Conservation (phyloP, 2,797 vertebrate species). For the Enteromius fasciolatus region DNA sequence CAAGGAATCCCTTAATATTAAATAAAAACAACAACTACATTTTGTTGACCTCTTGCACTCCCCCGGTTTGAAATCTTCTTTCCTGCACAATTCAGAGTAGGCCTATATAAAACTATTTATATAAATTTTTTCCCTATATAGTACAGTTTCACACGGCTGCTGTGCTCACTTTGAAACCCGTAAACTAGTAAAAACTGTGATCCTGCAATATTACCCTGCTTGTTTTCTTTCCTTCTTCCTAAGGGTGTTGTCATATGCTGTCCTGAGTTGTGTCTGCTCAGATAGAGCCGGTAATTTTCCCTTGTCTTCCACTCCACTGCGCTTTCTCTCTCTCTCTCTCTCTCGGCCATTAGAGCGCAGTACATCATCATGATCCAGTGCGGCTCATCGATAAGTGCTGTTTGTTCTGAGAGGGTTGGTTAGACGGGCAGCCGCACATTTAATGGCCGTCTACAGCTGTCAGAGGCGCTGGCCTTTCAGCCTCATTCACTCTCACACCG, state of each 20-base stretch:
- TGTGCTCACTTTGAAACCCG: neutral
- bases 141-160: no score
- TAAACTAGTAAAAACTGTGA: neutral
- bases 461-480: constrained; percentile 3
- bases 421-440: neutral
- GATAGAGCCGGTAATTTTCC: constrained; percentile 13
- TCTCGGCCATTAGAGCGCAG: constrained; percentile 20
- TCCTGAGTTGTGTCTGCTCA: neutral
- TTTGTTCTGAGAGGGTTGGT: constrained; percentile 9
- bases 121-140: neutral
- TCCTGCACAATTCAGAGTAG: neutral
- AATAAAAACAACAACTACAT: neutral
- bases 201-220: neutral
- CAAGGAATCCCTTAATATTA: neutral
- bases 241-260: neutral
- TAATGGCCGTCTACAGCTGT: constrained; percentile 46
- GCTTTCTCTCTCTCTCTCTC: constrained; percentile 3
- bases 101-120: no score
- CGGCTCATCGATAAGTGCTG: constrained; percentile 29
- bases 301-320: constrained; percentile 31
- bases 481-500: constrained; percentile 3
- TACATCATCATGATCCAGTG: constrained; percentile 38
- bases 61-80: neutral
- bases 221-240: neutral
- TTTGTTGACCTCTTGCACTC: neutral